These are phyloP conservation scores for Amphimedon queenslandica DNA, from an alignment of 37 sponge, comb jelly and placozoan genomes.

Conservation along the genomic window DNA sequence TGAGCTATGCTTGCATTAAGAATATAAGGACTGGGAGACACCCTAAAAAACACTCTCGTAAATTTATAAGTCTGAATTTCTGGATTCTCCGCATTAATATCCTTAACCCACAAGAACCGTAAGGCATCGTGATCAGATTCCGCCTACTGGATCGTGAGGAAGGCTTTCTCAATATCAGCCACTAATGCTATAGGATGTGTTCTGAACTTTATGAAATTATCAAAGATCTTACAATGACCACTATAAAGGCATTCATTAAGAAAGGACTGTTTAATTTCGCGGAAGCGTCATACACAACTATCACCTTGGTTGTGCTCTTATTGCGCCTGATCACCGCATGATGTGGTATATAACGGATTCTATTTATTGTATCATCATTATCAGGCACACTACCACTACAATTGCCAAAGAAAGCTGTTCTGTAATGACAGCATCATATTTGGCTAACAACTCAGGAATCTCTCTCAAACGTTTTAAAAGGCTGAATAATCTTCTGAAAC, in stretches of 20 bases:
- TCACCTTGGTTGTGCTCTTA: conserved; percentile 30
- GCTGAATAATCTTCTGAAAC: not conserved
- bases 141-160: too few relatives aligned
- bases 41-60: not conserved
- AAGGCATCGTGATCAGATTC: too few relatives aligned
- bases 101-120: too few relatives aligned
- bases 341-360: conserved; percentile 38
- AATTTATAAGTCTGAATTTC: not conserved
- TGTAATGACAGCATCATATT: conserved; percentile 3
- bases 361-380: not conserved
- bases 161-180: too few relatives aligned
- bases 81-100: not conserved
- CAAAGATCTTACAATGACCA: conserved; percentile 28
- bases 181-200: too few relatives aligned
- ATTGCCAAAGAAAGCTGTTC: conserved; percentile 30
- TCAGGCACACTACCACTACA: conserved; percentile 8
- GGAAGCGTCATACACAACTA: conserved; percentile 33
- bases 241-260: conserved; percentile 40
- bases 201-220: too few relatives aligned
- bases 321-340: conserved; percentile 17
- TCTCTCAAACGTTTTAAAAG: not conserved
- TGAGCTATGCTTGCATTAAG: too few relatives aligned
- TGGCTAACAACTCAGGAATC: not conserved
- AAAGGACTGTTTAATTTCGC: conserved; percentile 15
- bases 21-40: not conserved